Base-by-base conservation (phyloP, 2,797 vertebrate species). In the Taenioides sp. region DNA sequence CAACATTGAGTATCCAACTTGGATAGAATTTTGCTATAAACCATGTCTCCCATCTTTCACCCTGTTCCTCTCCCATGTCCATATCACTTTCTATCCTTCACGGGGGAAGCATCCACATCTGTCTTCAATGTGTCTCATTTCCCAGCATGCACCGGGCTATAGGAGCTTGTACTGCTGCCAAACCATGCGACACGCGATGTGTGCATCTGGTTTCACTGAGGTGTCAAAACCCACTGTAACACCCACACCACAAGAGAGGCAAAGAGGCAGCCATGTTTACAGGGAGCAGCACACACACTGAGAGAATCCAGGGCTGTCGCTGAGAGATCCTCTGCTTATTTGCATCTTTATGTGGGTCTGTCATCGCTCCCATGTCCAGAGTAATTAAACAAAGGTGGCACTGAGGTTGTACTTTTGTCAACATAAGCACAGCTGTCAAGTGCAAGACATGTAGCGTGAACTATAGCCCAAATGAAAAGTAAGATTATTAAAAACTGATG, bases 141-240 rank as follows among this genome's bases (percentile, higher is more conserved):
- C 76, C 77, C 77, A 22, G 6, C 54, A 76, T 79, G 76, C 78
- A 69, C 37, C 40, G 65, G 54, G 66, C 71, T 54, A 28, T 65
- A 59, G 67, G 75, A 63, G 68, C 74, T 47, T 75, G 85, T 79
- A 78, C 74, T 71, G 67, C 25, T 70, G 75, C 82, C 71, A 84
- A 86, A 78, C 70, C 78, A 73, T 73, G 86, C 27, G 71, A 86
- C 84, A 81, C 59, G 55, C 71, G n/a, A 81, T 34, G 50, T 63
- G 57, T 75, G 77, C 82, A 85, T 85, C 87, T 88, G 88, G 83
- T 86, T 89, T 76, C 80, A 82, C 79, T 81, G 83, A 74, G 4
- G 77, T 78, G 86, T 88, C 84, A 74, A 73, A 85, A 70, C 77
- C 71, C 73, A 60, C 74, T 74, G 31, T 17, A 72, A 75, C 10